A percentile compares a stretch with the other conserved stretches of the same genome.
phyloP scores from a whole-genome alignment of 1,140 invertebrate species.

The Drosophila biarmipes region DNA sequence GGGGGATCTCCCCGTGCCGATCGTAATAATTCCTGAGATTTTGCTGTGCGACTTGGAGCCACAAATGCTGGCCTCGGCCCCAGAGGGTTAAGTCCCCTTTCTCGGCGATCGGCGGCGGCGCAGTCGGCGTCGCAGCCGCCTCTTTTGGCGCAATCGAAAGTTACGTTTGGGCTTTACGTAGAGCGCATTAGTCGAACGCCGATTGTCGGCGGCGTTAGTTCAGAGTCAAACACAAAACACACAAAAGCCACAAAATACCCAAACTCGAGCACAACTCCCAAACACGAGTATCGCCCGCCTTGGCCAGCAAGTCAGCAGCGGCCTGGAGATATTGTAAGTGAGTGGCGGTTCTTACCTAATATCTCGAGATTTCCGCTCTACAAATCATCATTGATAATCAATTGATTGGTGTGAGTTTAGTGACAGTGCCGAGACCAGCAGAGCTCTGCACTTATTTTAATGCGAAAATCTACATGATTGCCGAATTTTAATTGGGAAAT shows the following conservation, averaged over 20 bases:
- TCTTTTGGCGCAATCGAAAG: constrained; percentile 79
- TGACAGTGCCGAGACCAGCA: constrained; percentile 5
- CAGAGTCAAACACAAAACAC: constrained; percentile 46
- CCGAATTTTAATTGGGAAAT: constrained; percentile 11
- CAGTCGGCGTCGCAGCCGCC: constrained; percentile 11
- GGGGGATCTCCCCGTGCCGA: too few species aligned
- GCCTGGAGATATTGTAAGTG: constrained; percentile 16
- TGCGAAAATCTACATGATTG: constrained; percentile 10
- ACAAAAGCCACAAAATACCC: too few species aligned
- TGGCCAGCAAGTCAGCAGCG: constrained; percentile 2
- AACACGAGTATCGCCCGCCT: background rate
- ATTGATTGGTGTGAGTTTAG: constrained; percentile 33
- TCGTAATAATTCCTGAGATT: too few species aligned
- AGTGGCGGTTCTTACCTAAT: constrained; percentile 6
- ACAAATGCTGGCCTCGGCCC: background rate
- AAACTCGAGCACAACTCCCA: background rate
- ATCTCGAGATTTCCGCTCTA: background rate
- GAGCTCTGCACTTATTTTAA: constrained; percentile 7
- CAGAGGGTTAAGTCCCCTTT: constrained; percentile 26
- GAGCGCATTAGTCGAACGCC: constrained; percentile 71
- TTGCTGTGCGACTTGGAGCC: too few species aligned
- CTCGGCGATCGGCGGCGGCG: constrained; percentile 12
- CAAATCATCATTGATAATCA: constrained; percentile 28
- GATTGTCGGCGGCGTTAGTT: constrained; percentile 72
- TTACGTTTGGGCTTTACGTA: constrained; percentile 78